Evolutionary conservation across 2,888 invertebrate species (phyloP), one percentile per base, ranked within the genome.

Genomic region (Prenolepis imparis): DNA sequence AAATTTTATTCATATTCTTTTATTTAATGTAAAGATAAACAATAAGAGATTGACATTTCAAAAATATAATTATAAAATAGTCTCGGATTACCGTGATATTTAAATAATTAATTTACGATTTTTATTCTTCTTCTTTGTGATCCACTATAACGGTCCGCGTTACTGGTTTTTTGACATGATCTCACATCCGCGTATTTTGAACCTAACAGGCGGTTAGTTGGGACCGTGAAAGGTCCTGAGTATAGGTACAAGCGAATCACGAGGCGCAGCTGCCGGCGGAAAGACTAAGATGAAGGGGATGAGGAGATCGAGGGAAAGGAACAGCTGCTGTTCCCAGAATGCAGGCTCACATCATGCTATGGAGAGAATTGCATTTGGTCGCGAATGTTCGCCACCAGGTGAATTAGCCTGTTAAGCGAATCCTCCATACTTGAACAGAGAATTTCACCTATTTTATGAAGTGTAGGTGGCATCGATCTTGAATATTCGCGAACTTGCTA

Each of bases 251-350:
- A 84, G 67, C 73, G 82, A 82, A 84, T 85, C 85, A 82, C 84
- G 84, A 75, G 73, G 84, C 74, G 89, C 90, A 90, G 90, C 90
- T 90, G 90, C 88, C 81, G 88, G 82, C 82, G 90, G 81, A 84
- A 82, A 84, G 87, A 61, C 57, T 64, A 63, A 84, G 84, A 84
- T 66, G 78, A 59, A 68, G 68, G 84, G 78, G 61, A 28, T 57
- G 84, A 80, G 83, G 81, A 72, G 83, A 74, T 68, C 68, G 75
- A 88, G 86, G 85, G 87, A 90, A 88, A 88, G 88, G 87, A 90
- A 90, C 90, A 90, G 90, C 90, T 90, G 90, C 90, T 89, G 88
- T 90, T 90, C 90, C 24, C 70, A 74, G 90, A 90, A 89, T 82
- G 87, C 84, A 82, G 61, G 78, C 78, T 63, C 78, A 72, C 70